Conservation (phyloP, 30 jellyfish, hydroid and myxozoan species). For the Cassiopea andromeda region DNA sequence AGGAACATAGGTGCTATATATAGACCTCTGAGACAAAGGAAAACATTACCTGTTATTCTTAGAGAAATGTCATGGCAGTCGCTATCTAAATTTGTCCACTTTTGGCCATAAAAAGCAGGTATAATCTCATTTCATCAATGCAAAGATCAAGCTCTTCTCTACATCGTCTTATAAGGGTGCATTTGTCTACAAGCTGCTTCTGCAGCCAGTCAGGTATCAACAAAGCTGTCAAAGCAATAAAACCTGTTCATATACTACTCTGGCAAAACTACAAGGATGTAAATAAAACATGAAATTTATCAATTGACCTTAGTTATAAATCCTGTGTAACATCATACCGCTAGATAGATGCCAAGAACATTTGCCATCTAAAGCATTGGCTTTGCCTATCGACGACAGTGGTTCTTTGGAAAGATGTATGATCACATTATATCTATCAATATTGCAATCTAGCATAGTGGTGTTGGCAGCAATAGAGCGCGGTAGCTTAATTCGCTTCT, state of each 20-base stretch:
- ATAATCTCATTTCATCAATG: constrained; percentile 35
- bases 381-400: constrained; percentile 4
- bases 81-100: background rate
- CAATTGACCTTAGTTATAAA: background rate
- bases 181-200: constrained; percentile 53
- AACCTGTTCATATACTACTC: background rate
- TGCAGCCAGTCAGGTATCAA: constrained; percentile 45
- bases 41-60: background rate
- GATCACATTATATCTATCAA: background rate
- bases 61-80: background rate
- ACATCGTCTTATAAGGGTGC: constrained; percentile 31
- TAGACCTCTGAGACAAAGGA: background rate
- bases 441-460: background rate
- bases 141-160: constrained; percentile 30
- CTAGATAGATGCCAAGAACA: background rate
- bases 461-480: background rate
- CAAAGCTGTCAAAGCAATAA: background rate
- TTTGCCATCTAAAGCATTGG: background rate
- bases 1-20: background rate
- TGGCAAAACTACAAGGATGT: background rate
- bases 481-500: background rate
- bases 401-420: background rate
- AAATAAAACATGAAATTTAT: background rate
- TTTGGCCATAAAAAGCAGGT: background rate
- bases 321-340: background rate